phyloP scores from a whole-genome alignment of 2,113 vertebrate genomes.

The Anoura caudifer region DNA sequence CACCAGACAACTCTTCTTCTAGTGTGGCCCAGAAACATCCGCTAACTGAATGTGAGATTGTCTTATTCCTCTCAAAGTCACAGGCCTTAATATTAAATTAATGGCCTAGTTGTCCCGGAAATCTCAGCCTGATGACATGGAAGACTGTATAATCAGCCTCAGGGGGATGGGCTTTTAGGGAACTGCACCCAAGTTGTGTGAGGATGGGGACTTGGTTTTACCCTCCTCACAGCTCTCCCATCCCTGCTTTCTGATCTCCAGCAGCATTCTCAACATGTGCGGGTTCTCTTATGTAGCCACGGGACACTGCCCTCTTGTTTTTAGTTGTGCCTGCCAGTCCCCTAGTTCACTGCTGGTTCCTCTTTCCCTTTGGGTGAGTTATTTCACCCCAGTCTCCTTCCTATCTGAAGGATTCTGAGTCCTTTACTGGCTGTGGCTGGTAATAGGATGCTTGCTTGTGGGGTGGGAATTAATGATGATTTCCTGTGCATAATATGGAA shows the following conservation, averaged over 20 bases:
- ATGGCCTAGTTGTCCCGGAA: background rate
- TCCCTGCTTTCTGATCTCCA: background rate
- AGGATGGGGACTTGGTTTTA: background rate
- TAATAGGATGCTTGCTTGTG: background rate
- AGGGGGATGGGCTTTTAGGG: background rate
- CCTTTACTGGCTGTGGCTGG: background rate
- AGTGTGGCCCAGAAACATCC: no score
- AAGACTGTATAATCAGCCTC: background rate
- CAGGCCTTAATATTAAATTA: background rate
- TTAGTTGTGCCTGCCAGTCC: background rate
- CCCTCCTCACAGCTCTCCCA: background rate
- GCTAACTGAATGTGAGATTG: fast-evolving
- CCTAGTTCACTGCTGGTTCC: background rate
- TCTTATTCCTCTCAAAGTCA: background rate
- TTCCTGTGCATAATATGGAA: background rate
- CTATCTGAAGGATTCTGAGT: background rate
- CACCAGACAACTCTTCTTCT: no score
- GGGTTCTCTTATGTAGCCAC: no score
- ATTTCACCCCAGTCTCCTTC: background rate
- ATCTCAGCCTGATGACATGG: background rate
- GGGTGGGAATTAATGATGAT: background rate
- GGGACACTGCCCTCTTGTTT: background rate
- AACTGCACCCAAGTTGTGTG: background rate
- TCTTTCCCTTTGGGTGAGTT: background rate
- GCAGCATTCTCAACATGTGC: fast-evolving